Base-by-base conservation (phyloP, 2,113 vertebrate species). In the Castor canadensis region DNA sequence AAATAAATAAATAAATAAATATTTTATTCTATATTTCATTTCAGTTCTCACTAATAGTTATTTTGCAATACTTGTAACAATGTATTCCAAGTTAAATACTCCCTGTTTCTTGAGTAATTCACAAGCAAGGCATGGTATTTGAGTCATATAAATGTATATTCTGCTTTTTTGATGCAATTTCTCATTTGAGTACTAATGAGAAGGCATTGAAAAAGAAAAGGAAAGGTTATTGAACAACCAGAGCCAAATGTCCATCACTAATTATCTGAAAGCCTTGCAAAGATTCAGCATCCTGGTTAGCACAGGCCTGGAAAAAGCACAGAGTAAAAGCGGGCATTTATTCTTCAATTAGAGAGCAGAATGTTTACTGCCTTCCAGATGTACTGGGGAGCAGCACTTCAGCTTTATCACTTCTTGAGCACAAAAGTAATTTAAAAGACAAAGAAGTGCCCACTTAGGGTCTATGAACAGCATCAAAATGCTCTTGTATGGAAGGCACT, bases 221-320 rank as follows among this genome's bases (percentile, higher is more conserved):
- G 22, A 72, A 76, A 91, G 40, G 40, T 90, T 93, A 89, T 62
- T 89, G 91, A 97, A 93, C 38, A 91, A 89, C n/a, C 83, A 91
- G 82, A 96, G 86, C 75, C 83, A 95, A 96, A 93, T 73, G 69
- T 80, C 89, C 83, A 87, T 89, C 93, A n/a, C 73, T 97, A 97
- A 96, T 97, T 97, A 96, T 95, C 58, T 93, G 69, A 95, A 96
- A 97, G 73, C 75, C 49, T n/a, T n/a, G n/a, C 49, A 67, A 93
- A 91, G 86, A 94, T 75, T 58, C 71, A 93, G 89, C 93, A 96
- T 97, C 86, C 97, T 94, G 95, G 97, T 97, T 97, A 97, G 56
- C 86, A 93, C 69, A 96, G 86, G 83, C 73, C 94, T 97, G 94
- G 93, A 92, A 95, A 96, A 95, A 95, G 94, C 94, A 96, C 83